These are phyloP conservation scores for Bagarius yarrelli DNA, from an alignment of 2,113 vertebrate species.

Conservation along the genomic window DNA sequence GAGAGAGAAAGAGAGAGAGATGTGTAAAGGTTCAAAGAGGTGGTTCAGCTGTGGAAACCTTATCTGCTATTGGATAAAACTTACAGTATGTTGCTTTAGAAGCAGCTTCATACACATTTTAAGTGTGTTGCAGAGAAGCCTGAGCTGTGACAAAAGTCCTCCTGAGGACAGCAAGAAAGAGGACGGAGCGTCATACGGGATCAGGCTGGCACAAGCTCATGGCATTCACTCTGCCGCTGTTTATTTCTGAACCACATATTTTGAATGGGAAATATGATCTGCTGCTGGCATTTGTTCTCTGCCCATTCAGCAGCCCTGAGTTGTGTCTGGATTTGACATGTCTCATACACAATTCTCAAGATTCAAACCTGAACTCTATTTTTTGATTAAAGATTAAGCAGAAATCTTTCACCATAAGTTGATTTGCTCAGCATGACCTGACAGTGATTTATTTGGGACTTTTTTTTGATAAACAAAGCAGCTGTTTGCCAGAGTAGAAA, in stretches of 20 bases:
- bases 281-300: conserved; percentile 17
- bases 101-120: conserved; percentile 31
- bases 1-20: conserved; percentile 27
- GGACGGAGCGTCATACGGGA: conserved; percentile 10
- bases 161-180: neutral
- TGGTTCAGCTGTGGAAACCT: conserved; percentile 41
- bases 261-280: conserved; percentile 43
- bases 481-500: conserved; percentile 16
- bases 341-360: neutral
- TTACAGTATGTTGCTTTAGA: conserved; percentile 38
- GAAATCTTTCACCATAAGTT: neutral
- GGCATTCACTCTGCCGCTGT: conserved; percentile 58
- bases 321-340: neutral
- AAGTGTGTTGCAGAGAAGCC: neutral
- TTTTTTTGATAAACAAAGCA: neutral
- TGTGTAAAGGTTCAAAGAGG: conserved; percentile 45
- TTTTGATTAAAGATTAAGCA: conserved; percentile 1
- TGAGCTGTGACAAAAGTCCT: neutral
- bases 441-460: neutral
- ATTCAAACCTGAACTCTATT: conserved; percentile 6
- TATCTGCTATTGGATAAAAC: conserved; percentile 43
- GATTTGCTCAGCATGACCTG: neutral
- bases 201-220: conserved; percentile 50
- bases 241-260: conserved; percentile 46
- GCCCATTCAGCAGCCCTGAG: conserved; percentile 32